Evolutionary conservation across 2,797 vertebrate genomes (phyloP).

Genomic region (Mionectes olivaceus): DNA sequence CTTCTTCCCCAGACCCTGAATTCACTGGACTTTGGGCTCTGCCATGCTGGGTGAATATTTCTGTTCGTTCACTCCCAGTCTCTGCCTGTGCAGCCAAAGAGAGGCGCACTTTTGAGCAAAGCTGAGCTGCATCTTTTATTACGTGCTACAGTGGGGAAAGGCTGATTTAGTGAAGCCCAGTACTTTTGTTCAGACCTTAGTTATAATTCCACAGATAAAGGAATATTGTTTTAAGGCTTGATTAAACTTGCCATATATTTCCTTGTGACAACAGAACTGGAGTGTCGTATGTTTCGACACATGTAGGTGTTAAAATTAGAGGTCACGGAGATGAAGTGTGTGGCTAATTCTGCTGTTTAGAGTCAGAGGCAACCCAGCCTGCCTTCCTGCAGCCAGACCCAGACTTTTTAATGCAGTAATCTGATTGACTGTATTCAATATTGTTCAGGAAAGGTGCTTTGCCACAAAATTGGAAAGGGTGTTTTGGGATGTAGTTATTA

Average conservation of each 20-base stretch:
- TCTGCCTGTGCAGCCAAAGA: not conserved
- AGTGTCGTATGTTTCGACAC: not conserved
- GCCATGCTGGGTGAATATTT: not conserved
- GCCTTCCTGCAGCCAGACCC: not conserved
- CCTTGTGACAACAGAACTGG: not conserved
- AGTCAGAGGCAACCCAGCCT: not conserved
- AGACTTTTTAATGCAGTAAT: not conserved
- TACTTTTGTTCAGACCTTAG: not conserved
- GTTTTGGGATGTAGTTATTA: not conserved
- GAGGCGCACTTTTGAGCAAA: not conserved
- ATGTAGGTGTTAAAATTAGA: not conserved
- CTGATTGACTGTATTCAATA: not conserved
- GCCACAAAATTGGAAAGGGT: not conserved
- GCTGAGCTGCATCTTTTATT: not conserved
- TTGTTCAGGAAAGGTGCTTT: not conserved
- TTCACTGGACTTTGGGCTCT: fast-evolving
- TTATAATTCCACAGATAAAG: not conserved
- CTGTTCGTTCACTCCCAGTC: not conserved
- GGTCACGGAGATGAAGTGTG: not conserved
- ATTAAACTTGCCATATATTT: not conserved
- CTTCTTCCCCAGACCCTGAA: not conserved
- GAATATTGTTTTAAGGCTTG: not conserved
- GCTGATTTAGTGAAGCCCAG: not conserved
- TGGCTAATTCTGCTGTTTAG: not conserved
- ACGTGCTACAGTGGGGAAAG: not conserved